Evolutionary conservation across 2,113 vertebrate genomes (phyloP).

Genomic region (Xiphophorus hellerii): DNA sequence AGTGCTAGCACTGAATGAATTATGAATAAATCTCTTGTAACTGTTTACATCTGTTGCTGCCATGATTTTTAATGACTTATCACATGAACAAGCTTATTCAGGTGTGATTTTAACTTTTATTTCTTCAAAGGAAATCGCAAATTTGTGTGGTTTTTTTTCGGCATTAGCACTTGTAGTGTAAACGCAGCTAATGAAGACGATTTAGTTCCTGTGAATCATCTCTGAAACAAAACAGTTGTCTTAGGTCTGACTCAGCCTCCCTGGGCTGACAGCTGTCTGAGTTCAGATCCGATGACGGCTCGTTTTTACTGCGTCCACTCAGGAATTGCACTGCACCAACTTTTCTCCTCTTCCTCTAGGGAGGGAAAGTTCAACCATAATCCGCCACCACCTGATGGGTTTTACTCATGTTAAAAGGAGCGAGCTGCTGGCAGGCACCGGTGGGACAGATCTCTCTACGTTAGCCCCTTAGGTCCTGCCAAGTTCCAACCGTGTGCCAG

Average conservation of each 20-base stretch:
- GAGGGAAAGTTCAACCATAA: conserved; percentile 28
- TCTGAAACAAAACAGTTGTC: not conserved
- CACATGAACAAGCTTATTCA: too few species aligned
- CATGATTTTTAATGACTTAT: too few species aligned
- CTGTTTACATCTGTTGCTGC: too few species aligned
- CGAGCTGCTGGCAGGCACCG: conserved; percentile 5
- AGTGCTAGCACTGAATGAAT: too few species aligned
- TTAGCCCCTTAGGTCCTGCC: conserved; percentile 6
- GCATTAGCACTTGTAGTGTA: too few species aligned
- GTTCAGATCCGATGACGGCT: not conserved
- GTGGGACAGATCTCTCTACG: conserved; percentile 4
- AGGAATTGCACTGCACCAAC: not conserved
- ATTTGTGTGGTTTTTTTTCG: too few species aligned
- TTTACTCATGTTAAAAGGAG: conserved; percentile 9
- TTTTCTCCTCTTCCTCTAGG: conserved; percentile 22
- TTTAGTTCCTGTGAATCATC: not conserved
- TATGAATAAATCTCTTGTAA: too few species aligned
- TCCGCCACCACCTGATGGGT: conserved; percentile 41
- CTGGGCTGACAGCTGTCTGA: not conserved
- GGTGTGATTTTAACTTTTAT: too few species aligned
- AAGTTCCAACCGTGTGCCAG: conserved; percentile 4
- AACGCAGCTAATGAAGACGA: not conserved
- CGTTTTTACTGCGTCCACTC: not conserved
- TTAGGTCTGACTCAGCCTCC: not conserved
- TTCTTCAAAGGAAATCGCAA: too few species aligned